Conservation (phyloP, 2,888 invertebrate genomes). For the Petrolisthes manimaculis region DNA sequence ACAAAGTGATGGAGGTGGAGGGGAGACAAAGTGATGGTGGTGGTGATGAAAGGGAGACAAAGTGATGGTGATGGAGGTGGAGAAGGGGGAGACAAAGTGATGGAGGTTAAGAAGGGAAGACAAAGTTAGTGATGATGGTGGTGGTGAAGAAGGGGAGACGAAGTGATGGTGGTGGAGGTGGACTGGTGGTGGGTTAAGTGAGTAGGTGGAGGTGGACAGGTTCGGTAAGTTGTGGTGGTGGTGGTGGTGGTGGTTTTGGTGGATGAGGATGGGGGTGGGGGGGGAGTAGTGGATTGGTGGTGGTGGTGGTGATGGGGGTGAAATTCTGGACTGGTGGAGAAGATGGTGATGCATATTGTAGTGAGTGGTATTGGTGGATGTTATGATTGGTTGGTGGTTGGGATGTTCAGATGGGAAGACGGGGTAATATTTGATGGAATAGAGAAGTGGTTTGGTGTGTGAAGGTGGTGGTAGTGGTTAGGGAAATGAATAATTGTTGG, state of each 20-base stretch:
- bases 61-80: too few relatives aligned
- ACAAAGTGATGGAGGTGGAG: too few relatives aligned
- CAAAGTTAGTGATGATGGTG: background rate
- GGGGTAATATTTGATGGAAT: too few relatives aligned
- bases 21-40: too few relatives aligned
- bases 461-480: background rate
- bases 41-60: too few relatives aligned
- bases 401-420: too few relatives aligned
- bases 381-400: background rate
- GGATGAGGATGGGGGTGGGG: background rate
- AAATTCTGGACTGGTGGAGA: background rate
- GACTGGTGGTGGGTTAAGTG: too few relatives aligned
- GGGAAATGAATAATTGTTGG: background rate
- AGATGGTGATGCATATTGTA: background rate
- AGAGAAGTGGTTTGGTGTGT: too few relatives aligned
- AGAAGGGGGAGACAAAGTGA: too few relatives aligned
- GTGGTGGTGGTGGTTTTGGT: background rate
- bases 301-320: background rate
- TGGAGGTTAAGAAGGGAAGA: too few relatives aligned
- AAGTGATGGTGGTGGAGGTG: too few relatives aligned
- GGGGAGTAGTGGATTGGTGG: background rate
- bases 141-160: too few relatives aligned
- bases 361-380: background rate
- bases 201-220: background rate
- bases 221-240: background rate